Percentiles rank a stretch among this genome's conserved stretches.
Evolutionary conservation across 2,113 vertebrate species (phyloP).

Genomic region (Gopherus evgoodei): DNA sequence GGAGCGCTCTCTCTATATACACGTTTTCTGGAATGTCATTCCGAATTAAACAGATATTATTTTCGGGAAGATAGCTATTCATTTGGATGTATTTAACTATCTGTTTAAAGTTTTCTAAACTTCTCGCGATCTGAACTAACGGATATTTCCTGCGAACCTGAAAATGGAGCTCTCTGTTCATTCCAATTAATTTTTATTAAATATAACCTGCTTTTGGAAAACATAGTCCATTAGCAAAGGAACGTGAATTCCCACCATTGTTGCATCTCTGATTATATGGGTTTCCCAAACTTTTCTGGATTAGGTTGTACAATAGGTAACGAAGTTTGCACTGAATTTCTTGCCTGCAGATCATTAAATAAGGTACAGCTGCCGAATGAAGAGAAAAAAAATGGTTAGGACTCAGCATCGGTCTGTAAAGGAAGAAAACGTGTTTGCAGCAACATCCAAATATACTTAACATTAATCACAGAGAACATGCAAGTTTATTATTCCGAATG

Average conservation of each 20-base stretch:
- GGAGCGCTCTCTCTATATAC: neutral
- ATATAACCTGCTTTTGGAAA: neutral
- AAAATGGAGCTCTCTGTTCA: neutral
- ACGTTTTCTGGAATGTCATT: neutral
- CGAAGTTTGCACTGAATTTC: neutral
- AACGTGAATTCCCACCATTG: neutral
- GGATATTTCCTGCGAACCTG: neutral
- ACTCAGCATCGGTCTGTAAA: rapidly evolving
- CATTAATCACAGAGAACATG: neutral
- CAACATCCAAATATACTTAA: neutral
- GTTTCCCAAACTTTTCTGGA: neutral
- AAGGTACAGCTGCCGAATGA: neutral
- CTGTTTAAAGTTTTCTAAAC: neutral
- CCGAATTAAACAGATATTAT: neutral
- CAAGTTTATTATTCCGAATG: neutral
- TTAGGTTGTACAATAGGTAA: neutral
- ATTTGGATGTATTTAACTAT: neutral
- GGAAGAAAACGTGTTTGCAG: neutral
- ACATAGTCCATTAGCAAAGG: neutral
- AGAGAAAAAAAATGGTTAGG: neutral
- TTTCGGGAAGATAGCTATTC: neutral
- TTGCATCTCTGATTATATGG: constrained; percentile 5
- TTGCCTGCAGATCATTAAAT: neutral
- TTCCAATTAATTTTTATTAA: neutral
- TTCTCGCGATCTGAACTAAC: neutral